phyloP scores from a whole-genome alignment of 2,888 invertebrate species.

The Drosophila rellima region DNA sequence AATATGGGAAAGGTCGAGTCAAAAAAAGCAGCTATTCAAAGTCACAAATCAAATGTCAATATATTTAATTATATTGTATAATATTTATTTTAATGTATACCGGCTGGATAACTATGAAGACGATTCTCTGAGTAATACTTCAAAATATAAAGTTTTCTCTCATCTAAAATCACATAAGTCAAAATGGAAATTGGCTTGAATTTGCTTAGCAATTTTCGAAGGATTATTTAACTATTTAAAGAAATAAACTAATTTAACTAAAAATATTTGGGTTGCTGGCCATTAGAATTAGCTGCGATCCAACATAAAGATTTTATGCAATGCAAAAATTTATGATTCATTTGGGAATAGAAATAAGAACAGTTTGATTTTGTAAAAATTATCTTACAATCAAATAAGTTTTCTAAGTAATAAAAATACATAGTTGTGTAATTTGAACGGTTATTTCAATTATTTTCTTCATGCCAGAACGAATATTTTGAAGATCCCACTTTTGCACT shows the following conservation, averaged over 20 bases:
- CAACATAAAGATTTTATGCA: neutral
- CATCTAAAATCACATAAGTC: no score
- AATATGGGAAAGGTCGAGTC: slow-evolving; percentile 3
- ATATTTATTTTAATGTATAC: neutral
- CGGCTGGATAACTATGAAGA: neutral
- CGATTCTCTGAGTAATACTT: neutral
- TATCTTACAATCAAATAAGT: no score
- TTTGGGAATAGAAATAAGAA: no score
- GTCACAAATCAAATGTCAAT: neutral
- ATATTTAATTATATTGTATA: neutral
- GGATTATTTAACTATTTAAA: no score
- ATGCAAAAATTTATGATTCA: no score
- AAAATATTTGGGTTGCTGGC: no score
- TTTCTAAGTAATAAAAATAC: neutral
- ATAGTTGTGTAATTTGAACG: neutral
- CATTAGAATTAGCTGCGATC: neutral
- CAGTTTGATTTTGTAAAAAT: no score
- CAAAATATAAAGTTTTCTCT: no score
- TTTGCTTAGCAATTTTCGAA: no score
- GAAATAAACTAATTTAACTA: no score
- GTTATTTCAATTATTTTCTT: slow-evolving; percentile 9
- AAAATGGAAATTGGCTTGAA: no score
- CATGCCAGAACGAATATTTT: neutral
- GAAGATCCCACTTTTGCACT: neutral
- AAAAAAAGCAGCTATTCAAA: neutral